A percentile compares a stretch with the other conserved stretches of the same genome.
Conservation (phyloP, 2,113 vertebrate species). For the Bombycilla garrulus region DNA sequence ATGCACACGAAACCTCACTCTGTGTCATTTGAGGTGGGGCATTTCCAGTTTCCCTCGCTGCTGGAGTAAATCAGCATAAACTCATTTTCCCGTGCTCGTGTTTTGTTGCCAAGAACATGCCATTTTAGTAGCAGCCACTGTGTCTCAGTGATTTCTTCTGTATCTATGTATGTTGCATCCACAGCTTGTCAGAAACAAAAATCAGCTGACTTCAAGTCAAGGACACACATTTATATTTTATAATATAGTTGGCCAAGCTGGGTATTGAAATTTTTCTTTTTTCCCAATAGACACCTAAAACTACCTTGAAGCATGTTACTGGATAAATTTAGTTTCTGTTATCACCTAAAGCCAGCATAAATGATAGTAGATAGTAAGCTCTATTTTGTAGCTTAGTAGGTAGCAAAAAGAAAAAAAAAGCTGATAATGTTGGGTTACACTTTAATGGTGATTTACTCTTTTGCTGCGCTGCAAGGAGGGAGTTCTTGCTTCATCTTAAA, state of each 20-base stretch:
- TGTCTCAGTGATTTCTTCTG: not conserved
- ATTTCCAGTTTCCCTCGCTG: not conserved
- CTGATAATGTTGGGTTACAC: not conserved
- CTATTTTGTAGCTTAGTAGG: not conserved
- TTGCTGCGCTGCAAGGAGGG: not conserved
- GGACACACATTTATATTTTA: not conserved
- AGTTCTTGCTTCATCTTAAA: not conserved
- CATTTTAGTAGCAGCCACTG: not conserved
- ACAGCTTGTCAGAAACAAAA: not conserved
- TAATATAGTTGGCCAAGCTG: not conserved
- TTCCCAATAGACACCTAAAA: not conserved
- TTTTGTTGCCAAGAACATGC: not conserved
- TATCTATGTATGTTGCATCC: not conserved
- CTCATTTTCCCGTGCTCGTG: not conserved
- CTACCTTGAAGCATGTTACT: not conserved
- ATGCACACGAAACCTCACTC: accelerated
- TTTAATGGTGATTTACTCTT: not conserved
- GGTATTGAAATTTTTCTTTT: not conserved
- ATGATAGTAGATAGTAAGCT: not conserved
- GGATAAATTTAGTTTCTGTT: not conserved
- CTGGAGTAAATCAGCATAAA: not conserved
- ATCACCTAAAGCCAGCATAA: not conserved
- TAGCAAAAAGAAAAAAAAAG: not conserved
- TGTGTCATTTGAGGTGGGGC: not conserved
- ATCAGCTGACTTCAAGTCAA: not conserved